Percentiles rank a stretch among this genome's conserved stretches.
phyloP scores from a whole-genome alignment of 2,113 vertebrate species.

The Hystrix cristata region DNA sequence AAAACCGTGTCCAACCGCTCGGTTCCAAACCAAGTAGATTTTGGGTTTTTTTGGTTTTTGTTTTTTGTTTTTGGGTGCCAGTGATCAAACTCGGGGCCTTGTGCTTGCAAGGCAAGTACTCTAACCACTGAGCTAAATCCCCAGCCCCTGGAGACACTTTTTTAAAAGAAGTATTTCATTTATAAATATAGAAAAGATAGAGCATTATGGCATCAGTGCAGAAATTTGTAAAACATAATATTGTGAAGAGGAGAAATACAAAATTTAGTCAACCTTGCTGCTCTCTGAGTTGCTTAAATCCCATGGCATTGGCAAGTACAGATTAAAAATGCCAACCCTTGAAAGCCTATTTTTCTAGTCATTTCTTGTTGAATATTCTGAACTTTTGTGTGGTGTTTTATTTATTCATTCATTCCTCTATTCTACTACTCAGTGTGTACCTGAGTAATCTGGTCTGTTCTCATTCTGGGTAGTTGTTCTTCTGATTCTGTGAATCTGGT shows the following conservation, averaged over 20 bases:
- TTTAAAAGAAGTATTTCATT: conserved; percentile 84
- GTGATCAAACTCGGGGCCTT: too few species aligned
- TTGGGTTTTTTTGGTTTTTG: conserved; percentile 59
- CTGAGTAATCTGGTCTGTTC: conserved; percentile 77
- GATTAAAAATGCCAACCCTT: conserved; percentile 80
- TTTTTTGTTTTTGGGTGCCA: too few species aligned
- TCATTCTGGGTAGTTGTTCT: conserved; percentile 77
- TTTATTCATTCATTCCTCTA: background rate
- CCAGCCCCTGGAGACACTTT: background rate
- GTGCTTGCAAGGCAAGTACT: too few species aligned
- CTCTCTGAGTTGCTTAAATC: conserved; percentile 83
- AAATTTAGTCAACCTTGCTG: conserved; percentile 69
- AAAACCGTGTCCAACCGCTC: conserved; percentile 83
- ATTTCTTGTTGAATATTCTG: conserved; percentile 66
- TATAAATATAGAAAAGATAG: conserved; percentile 88
- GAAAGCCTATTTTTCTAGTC: conserved; percentile 81
- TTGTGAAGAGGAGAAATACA: conserved; percentile 74
- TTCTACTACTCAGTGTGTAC: conserved; percentile 69
- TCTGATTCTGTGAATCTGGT: conserved; percentile 44
- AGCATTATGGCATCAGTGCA: conserved; percentile 79
- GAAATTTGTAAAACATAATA: conserved; percentile 71
- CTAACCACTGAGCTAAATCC: too few species aligned
- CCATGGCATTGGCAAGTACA: conserved; percentile 79
- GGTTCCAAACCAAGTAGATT: conserved; percentile 88
- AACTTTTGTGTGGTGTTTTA: background rate